A percentile compares a stretch with the other conserved stretches of the same genome.
phyloP scores from a whole-genome alignment of 2,888 invertebrate species.

The Dicranocentrus wangi region DNA sequence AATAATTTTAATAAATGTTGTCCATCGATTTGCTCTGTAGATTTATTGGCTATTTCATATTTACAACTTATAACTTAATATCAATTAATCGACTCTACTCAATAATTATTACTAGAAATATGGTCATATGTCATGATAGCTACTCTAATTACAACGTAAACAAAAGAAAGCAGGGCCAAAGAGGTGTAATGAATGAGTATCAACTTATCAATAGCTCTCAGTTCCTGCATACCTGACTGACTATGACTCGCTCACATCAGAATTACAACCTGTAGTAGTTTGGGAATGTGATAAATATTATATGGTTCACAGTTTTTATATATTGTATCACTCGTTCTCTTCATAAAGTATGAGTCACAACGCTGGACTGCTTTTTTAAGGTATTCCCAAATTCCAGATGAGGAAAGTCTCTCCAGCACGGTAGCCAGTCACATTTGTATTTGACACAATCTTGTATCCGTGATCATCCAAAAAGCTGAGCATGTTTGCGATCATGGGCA shows the following conservation, averaged over 20 bases:
- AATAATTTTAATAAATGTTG: no score
- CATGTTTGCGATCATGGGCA: slow-evolving; percentile 61
- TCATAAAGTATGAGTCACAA: no score
- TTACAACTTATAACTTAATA: background rate
- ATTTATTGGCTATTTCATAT: no score
- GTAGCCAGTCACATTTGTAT: slow-evolving; percentile 52
- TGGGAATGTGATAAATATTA: no score
- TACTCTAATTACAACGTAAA: slow-evolving; percentile 28
- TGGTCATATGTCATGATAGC: background rate
- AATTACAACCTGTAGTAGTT: no score
- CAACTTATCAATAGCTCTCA: slow-evolving; percentile 24
- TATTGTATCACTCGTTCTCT: no score
- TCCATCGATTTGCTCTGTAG: no score
- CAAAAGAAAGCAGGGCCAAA: slow-evolving; percentile 25
- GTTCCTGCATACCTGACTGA: slow-evolving; percentile 37
- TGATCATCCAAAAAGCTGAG: slow-evolving; percentile 60
- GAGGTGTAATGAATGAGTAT: slow-evolving; percentile 35
- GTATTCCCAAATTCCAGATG: slow-evolving; percentile 64
- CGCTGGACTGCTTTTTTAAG: no score
- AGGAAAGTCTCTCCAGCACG: slow-evolving; percentile 58
- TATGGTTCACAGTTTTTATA: no score
- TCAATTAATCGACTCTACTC: background rate
- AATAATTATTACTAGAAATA: background rate
- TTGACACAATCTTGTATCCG: slow-evolving; percentile 61
- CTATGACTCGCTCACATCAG: no score